Evolutionary conservation across 2,113 vertebrate species (phyloP).

Genomic region (Micromys minutus): DNA sequence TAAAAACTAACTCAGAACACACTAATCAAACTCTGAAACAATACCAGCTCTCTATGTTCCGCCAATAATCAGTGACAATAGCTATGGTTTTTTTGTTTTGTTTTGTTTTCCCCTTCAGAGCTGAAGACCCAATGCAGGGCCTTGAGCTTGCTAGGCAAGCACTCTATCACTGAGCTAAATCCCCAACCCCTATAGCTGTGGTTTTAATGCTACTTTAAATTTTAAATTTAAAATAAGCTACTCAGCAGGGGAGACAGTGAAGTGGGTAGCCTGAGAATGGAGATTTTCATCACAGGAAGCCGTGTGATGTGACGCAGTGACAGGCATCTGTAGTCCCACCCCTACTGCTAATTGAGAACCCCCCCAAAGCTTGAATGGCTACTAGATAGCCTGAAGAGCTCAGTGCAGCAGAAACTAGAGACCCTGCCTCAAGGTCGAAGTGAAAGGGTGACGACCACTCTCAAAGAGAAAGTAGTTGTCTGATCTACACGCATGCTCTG

Average conservation of each 20-base stretch:
- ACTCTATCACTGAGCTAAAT: no score
- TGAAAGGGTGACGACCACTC: background rate
- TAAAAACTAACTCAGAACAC: background rate
- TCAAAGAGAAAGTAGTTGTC: background rate
- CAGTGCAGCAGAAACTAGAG: background rate
- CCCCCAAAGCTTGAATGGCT: background rate
- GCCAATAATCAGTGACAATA: background rate
- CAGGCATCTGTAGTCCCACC: background rate
- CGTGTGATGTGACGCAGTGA: background rate
- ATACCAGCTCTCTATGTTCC: background rate
- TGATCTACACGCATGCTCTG: background rate
- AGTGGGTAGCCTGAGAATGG: background rate
- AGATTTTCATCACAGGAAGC: background rate
- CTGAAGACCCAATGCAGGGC: no score
- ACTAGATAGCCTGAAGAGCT: background rate
- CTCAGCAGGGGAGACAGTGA: no score
- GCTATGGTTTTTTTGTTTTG: no score
- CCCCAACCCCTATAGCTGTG: no score
- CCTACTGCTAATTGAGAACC: background rate
- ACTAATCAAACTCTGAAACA: background rate
- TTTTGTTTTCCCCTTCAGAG: no score
- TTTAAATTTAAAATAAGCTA: background rate
- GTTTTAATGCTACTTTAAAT: background rate
- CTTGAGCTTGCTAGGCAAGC: no score
- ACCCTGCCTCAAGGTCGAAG: background rate